Percentiles rank a stretch among this genome's conserved stretches.
Conservation (phyloP, 2,113 vertebrate genomes). For the Elgaria multicarinata region DNA sequence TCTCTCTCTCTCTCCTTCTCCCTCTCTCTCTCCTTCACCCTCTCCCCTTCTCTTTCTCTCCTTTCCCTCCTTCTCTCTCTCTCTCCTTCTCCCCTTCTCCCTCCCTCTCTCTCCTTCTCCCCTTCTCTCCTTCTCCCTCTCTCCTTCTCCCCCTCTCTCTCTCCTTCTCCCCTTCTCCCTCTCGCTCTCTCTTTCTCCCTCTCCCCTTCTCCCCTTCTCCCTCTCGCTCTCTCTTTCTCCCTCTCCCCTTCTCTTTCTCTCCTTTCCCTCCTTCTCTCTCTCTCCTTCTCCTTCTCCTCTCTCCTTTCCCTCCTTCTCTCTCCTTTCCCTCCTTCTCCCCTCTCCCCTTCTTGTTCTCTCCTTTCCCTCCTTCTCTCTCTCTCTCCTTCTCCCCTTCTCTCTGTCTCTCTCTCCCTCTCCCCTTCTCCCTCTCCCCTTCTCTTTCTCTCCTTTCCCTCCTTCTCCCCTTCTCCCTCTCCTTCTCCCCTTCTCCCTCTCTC, state of each 20-base stretch:
- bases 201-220: background rate
- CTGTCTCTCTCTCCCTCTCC: too few relatives aligned
- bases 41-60: too few relatives aligned
- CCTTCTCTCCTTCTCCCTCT: background rate
- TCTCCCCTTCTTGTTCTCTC: background rate
- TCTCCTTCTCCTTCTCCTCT: background rate
- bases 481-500: background rate
- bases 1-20: background rate
- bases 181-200: too few relatives aligned
- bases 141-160: background rate
- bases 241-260: background rate
- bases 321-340: background rate
- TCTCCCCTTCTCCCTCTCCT: too few relatives aligned
- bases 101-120: background rate
- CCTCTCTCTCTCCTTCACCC: too few relatives aligned
- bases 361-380: background rate
- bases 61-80: background rate
- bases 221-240: too few relatives aligned
- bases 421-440: background rate
- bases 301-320: background rate
- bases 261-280: too few relatives aligned
- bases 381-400: background rate
- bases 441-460: too few relatives aligned
- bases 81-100: background rate
- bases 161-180: background rate